Evolutionary conservation across 1,140 invertebrate genomes (phyloP).

Genomic region (Bradysia coprophila): DNA sequence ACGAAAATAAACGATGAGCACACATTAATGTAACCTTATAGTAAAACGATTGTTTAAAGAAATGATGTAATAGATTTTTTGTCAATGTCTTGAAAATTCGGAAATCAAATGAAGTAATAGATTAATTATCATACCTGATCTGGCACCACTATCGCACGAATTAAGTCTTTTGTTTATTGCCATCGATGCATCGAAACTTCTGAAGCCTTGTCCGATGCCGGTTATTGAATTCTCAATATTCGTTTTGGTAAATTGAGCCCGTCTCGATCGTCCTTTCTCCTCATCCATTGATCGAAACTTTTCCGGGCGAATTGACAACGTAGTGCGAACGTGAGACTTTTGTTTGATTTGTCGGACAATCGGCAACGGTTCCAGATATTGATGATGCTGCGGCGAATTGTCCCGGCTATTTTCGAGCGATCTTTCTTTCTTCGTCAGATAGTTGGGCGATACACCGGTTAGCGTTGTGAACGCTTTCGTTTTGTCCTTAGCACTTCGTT

Average conservation of each 20-base stretch:
- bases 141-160: slow-evolving; percentile 22
- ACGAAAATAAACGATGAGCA: no score
- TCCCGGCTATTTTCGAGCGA: slow-evolving; percentile 2
- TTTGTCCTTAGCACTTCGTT: neutral
- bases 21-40: no score
- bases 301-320: neutral
- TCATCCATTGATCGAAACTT: neutral
- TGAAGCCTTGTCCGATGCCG: slow-evolving; percentile 9
- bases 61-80: no score
- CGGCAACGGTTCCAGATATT: neutral
- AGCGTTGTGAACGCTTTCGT: slow-evolving; percentile 15
- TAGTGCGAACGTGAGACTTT: neutral
- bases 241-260: slow-evolving; percentile 15
- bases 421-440: slow-evolving; percentile 18
- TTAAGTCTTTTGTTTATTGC: slow-evolving; percentile 19
- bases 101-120: no score
- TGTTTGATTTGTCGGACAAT: neutral
- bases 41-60: no score
- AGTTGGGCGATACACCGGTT: slow-evolving; percentile 21
- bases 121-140: slow-evolving; percentile 15
- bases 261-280: slow-evolving; percentile 9
- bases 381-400: neutral
- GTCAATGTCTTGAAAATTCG: no score
- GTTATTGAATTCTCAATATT: slow-evolving; percentile 7
- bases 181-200: slow-evolving; percentile 19